These are phyloP conservation scores for Lytechinus pictus DNA, from an alignment of 35 echinoderm and acorn worm species.

Conservation along the genomic window DNA sequence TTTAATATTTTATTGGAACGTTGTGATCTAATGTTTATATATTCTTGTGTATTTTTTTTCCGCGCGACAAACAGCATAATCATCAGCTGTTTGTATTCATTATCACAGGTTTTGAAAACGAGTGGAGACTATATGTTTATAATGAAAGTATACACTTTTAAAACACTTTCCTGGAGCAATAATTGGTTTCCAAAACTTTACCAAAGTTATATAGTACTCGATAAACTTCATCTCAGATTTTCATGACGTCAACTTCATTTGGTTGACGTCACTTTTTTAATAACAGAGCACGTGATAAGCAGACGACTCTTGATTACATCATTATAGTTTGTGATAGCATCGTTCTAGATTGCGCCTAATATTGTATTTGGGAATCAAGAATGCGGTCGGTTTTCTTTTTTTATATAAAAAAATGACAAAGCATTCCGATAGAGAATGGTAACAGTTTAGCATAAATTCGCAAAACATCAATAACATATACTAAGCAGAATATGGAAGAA, in stretches of 20 bases:
- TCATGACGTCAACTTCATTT: neutral
- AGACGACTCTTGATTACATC: neutral
- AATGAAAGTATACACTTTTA: neutral
- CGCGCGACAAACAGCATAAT: neutral
- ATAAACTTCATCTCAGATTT: neutral
- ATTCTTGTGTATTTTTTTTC: neutral
- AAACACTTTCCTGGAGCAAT: neutral
- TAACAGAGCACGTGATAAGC: neutral
- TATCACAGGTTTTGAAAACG: neutral
- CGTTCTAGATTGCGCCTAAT: neutral
- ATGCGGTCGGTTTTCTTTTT: neutral
- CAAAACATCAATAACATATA: neutral
- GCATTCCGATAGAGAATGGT: too few species aligned
- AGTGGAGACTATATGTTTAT: neutral
- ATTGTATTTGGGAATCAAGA: neutral
- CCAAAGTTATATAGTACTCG: conserved; percentile 32
- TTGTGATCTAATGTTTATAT: neutral
- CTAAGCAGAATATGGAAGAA: neutral
- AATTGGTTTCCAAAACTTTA: neutral
- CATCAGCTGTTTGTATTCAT: neutral
- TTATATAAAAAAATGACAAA: too few species aligned
- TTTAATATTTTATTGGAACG: conserved; percentile 3
- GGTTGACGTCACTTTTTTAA: neutral
- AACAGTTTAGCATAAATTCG: neutral
- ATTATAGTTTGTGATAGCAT: neutral